A percentile compares a stretch with the other conserved stretches of the same genome.
Evolutionary conservation across 2,888 invertebrate genomes (phyloP).

Genomic region (Sarcophaga rosellei): DNA sequence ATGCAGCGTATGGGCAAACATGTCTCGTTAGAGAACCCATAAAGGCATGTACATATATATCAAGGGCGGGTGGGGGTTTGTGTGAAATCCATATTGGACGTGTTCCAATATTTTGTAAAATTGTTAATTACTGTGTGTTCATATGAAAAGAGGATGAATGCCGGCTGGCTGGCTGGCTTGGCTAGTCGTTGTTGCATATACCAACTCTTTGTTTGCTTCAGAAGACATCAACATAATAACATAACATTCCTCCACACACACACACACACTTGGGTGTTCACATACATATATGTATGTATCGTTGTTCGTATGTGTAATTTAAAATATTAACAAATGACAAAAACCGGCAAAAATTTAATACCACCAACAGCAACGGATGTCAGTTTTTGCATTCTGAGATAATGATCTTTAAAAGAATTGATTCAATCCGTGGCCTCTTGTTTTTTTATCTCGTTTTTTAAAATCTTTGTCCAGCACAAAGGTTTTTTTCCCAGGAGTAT

Average conservation of each 20-base stretch:
- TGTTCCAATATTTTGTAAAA: slow-evolving; percentile 68
- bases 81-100: slow-evolving; percentile 59
- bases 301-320: slow-evolving; percentile 22
- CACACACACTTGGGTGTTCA: neutral
- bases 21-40: neutral
- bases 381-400: neutral
- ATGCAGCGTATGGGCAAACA: neutral
- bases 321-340: slow-evolving; percentile 51
- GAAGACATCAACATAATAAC: slow-evolving; percentile 28
- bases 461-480: neutral
- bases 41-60: neutral
- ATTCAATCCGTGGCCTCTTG: neutral
- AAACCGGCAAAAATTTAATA: slow-evolving; percentile 53
- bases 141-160: slow-evolving; percentile 8
- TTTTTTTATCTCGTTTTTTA: neutral
- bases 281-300: neutral
- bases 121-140: slow-evolving; percentile 62
- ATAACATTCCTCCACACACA: neutral
- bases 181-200: slow-evolving; percentile 36
- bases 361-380: slow-evolving; percentile 12
- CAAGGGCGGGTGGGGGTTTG: neutral
- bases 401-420: slow-evolving; percentile 40
- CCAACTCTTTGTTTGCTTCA: slow-evolving; percentile 39
- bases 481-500: too few relatives aligned
- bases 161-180: slow-evolving; percentile 1